Percentiles rank a stretch among this genome's conserved stretches.
phyloP scores from a whole-genome alignment of 1,140 invertebrate species.

The Pomacea maculata region DNA sequence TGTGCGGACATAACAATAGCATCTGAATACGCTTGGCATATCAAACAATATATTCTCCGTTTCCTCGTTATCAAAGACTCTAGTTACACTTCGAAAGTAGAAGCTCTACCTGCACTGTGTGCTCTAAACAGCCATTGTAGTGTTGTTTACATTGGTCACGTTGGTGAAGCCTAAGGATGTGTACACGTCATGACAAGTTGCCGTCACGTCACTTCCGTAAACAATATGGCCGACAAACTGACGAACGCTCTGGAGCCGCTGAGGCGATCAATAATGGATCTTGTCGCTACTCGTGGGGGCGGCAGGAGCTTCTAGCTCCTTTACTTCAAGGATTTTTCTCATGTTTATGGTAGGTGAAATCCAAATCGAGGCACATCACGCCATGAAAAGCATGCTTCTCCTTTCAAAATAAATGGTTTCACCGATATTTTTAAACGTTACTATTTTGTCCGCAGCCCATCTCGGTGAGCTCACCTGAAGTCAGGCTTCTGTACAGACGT shows the following conservation, averaged over 20 bases:
- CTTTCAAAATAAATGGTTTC: no score
- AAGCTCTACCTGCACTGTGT: no score
- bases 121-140: constrained; percentile 7
- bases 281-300: constrained; percentile 17
- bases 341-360: constrained; percentile 10
- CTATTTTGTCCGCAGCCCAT: no score
- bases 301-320: constrained; percentile 5
- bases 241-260: constrained; percentile 7
- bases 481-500: no score
- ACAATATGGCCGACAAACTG: constrained; percentile 38
- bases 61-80: no score
- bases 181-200: constrained; percentile 21
- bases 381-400: no score
- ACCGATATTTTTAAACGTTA: no score
- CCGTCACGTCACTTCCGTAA: constrained; percentile 48
- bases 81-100: no score
- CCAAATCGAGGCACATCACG: not conserved
- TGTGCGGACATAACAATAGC: no score
- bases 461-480: no score
- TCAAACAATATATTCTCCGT: no score
- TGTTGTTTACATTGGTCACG: constrained; percentile 34
- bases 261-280: constrained; percentile 25
- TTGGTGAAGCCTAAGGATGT: constrained; percentile 14
- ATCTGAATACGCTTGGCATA: no score
- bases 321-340: constrained; percentile 19